phyloP scores from a whole-genome alignment of 1,140 invertebrate genomes.

The Zaprionus ornatus region DNA sequence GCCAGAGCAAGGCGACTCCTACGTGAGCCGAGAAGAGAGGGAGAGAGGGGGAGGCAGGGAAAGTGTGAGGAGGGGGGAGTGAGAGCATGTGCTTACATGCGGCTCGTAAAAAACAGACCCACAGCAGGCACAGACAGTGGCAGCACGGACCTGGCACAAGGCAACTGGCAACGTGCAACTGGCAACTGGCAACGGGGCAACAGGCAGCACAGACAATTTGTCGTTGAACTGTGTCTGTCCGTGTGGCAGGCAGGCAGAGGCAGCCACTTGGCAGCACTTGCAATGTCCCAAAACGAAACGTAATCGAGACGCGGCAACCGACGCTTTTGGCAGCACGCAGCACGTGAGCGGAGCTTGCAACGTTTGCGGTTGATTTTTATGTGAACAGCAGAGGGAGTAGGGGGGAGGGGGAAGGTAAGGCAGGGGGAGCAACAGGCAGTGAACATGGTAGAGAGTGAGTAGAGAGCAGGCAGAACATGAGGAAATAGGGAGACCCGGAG shows the following conservation, averaged over 20 bases:
- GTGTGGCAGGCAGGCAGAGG: neutral
- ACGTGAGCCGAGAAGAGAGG: slow-evolving; percentile 42
- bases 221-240: slow-evolving; percentile 61
- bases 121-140: slow-evolving; percentile 23
- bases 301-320: slow-evolving; percentile 58
- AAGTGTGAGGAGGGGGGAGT: neutral
- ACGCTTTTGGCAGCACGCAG: slow-evolving; percentile 78
- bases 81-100: slow-evolving; percentile 51
- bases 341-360: slow-evolving; percentile 61
- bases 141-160: neutral
- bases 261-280: slow-evolving; percentile 56
- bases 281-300: slow-evolving; percentile 74
- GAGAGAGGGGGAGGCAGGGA: neutral
- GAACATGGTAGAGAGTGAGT: no score
- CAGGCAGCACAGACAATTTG: slow-evolving; percentile 71
- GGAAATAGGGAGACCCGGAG: neutral
- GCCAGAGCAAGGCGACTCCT: slow-evolving; percentile 55
- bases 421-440: no score
- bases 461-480: neutral
- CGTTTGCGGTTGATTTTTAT: slow-evolving; percentile 46
- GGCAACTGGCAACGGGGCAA: slow-evolving; percentile 44
- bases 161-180: slow-evolving; percentile 38
- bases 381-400: neutral
- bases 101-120: slow-evolving; percentile 75
- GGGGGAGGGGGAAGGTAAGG: neutral